Evolutionary conservation across 2,888 invertebrate genomes (phyloP).

Genomic region (Microctonus aethiopoides): DNA sequence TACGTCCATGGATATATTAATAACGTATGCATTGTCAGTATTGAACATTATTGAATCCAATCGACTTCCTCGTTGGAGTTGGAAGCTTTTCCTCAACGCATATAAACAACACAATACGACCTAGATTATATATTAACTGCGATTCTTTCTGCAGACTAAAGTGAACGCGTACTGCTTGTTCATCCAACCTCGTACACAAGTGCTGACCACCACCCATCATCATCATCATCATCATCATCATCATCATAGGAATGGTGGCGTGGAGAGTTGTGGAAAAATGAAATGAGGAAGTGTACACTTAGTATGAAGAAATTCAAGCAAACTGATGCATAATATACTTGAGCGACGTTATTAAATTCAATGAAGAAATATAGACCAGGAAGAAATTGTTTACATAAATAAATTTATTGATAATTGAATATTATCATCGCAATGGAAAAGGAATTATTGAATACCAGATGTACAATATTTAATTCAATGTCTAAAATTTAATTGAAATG

Average conservation of each 20-base stretch:
- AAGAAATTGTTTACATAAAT: too few relatives aligned
- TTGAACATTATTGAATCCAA: conserved; percentile 12
- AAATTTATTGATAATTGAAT: too few relatives aligned
- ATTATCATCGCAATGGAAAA: too few relatives aligned
- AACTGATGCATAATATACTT: too few relatives aligned
- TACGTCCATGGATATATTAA: too few relatives aligned
- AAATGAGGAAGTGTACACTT: background rate
- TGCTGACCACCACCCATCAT: background rate
- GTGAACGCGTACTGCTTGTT: background rate
- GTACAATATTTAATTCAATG: too few relatives aligned
- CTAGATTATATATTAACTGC: conserved; percentile 3
- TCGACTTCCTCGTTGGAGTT: background rate
- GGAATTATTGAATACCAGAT: too few relatives aligned
- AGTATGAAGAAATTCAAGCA: too few relatives aligned
- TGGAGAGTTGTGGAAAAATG: background rate
- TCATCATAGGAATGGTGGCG: conserved; percentile 7
- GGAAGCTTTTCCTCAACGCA: background rate
- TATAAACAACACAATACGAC: conserved; percentile 4
- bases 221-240: background rate
- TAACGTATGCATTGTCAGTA: background rate
- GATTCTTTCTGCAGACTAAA: background rate
- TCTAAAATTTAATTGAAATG: too few relatives aligned
- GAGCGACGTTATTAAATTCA: too few relatives aligned
- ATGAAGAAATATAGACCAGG: too few relatives aligned
- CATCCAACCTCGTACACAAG: background rate